A percentile compares a stretch with the other conserved stretches of the same genome.
phyloP scores from a whole-genome alignment of 2,797 vertebrate genomes.

The Xenops minutus region DNA sequence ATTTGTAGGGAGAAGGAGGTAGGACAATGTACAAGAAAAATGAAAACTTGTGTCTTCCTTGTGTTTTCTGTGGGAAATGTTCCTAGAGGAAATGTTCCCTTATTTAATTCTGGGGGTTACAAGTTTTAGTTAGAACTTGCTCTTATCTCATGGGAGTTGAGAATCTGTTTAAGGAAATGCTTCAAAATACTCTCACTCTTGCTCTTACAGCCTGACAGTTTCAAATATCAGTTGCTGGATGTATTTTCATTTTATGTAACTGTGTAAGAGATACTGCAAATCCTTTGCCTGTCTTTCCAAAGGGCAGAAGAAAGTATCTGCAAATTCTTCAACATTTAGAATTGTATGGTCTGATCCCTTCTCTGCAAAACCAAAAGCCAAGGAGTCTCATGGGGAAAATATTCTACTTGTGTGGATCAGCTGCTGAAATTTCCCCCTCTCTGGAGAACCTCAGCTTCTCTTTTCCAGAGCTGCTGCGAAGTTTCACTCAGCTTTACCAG shows the following conservation, averaged over 20 bases:
- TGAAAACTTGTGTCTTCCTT: neutral
- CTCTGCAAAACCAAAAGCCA: neutral
- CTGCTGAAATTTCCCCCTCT: neutral
- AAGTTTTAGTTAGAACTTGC: neutral
- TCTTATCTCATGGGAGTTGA: neutral
- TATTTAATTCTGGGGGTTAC: neutral
- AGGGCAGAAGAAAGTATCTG: neutral
- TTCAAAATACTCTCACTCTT: conserved; percentile 5
- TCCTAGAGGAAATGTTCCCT: neutral
- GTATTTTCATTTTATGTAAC: neutral
- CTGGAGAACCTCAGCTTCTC: neutral
- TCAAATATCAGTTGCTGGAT: neutral
- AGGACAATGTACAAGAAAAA: neutral
- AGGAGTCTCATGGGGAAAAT: neutral
- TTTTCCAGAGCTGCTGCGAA: neutral
- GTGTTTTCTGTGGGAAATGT: neutral
- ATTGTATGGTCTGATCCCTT: neutral
- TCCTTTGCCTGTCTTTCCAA: neutral
- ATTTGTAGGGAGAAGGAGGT: neutral
- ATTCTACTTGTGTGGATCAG: neutral
- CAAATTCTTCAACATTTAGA: neutral
- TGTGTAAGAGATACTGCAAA: neutral
- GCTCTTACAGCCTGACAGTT: neutral
- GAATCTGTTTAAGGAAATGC: conserved; percentile 25
- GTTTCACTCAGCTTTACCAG: neutral